Evolutionary conservation across 2,888 invertebrate species (phyloP), one percentile per base, ranked within the genome.

Genomic region (Parnassius smintheus): DNA sequence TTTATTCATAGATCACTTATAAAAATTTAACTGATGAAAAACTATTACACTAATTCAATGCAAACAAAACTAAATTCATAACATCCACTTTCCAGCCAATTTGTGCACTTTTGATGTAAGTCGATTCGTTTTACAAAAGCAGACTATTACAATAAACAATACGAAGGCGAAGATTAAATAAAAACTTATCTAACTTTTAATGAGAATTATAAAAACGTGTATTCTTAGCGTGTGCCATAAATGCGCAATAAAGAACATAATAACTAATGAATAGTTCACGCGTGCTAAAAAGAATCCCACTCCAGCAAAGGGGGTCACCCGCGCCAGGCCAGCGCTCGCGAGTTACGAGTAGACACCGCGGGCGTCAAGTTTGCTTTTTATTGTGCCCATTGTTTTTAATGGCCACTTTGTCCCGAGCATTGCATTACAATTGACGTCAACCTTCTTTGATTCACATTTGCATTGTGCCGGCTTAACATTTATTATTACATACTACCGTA

Each of bases 301-400:
- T 58, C 22, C 44, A 42, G 18, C 55, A 62, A 63, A 59, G 63
- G 56, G 56, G 63, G 59, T 63, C 63, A 56, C 56, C 51, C 50
- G 59, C 55, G 42, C 13, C 45, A 55, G 55, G 56, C 56, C 44
- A 25, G 45, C 13, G 49, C 49, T 49, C 49, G 49, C 49, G 49
- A 49, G 3, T 49, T 13, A 13, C 49, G 13, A 35, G 35, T 35
- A 35, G 35, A 35, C 35, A 35, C 35, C 35, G 9, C 49, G 18
- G 13, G 13, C 49, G 46, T 22, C 35, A 25, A 42, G 55, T 56
- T 59, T 50, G 55, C 56, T 56, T 64, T 56, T 64, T 59, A 64
- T 60, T 56, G 64, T 49, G 35, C 53, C 62, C 56, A 60, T 64
- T 64, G 64, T 64, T 60, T 60, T 52, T 60, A 64, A 60, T 60